Evolutionary conservation across 2,888 invertebrate species (phyloP), one percentile per base, ranked within the genome.

Genomic region (Acrobasis consociella): DNA sequence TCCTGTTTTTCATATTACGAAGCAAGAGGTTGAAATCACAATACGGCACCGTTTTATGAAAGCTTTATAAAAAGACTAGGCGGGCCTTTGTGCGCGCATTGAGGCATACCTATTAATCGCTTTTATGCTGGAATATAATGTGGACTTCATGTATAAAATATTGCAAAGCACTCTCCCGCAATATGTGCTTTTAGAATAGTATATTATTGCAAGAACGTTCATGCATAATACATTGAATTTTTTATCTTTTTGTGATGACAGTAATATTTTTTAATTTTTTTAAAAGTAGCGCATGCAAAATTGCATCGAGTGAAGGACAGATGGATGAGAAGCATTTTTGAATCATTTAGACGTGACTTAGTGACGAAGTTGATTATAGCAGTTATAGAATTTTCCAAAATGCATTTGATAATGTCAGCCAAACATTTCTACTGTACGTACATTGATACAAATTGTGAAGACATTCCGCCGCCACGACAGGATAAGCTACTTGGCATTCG

Each of bases 51-150:
- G 63, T 67, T 67, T 65, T 72, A 73, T 78, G 72, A 74, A 75
- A 75, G 80, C 78, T 82, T 80, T 83, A 82, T 56, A 56, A 83
- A 87, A 83, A 81, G 79, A 75, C 73, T 70, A 71, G 72, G 65
- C 65, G 69, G 69, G 78, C 85, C 87, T 88, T 87, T 87, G 85
- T 85, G 78, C 66, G 78, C 70, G 82, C 85, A 83, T 78, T 81
- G 78, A 81, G 75, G 77, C 82, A 73, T 79, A 76, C 76, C 74
- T 77, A 81, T 79, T 85, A 85, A 85, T 84, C 78, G 80, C 74
- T 76, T 80, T 81, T 77, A 80, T 75, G 74, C 71, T 76, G 76
- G 78, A 80, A 82, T 77, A 79, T 77, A 76, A 74, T 72, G 69
- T 67, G 68, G 68, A 52, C 65, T 58, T 64, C 52, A 60, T 62